A percentile compares a stretch with the other conserved stretches of the same genome.
phyloP scores from a whole-genome alignment of 1,140 invertebrate genomes.

The Zaprionus tsacasi region DNA sequence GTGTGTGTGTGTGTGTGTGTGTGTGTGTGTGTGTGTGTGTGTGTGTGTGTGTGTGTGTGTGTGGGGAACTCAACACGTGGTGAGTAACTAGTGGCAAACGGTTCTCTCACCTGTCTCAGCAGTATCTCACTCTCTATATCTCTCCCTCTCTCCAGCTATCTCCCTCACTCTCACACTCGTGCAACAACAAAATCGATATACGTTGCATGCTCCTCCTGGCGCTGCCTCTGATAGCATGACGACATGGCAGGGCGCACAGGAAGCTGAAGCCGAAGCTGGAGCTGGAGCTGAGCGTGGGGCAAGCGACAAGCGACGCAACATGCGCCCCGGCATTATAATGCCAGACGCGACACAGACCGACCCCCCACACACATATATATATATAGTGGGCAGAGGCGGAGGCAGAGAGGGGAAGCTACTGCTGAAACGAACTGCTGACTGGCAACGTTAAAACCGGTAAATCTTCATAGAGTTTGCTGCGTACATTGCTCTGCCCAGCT shows the following conservation, averaged over 20 bases:
- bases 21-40: neutral
- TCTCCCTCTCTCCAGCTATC: neutral
- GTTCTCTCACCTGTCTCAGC: constrained; percentile 36
- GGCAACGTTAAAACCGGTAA: constrained; percentile 81
- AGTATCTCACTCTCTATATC: neutral
- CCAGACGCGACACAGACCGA: constrained; percentile 75
- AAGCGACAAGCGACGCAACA: constrained; percentile 54
- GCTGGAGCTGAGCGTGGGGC: constrained; percentile 46
- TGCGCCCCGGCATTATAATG: constrained; percentile 69
- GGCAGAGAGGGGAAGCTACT: constrained; percentile 11
- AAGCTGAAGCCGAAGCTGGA: constrained; percentile 43
- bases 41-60: too few species aligned
- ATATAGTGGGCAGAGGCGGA: neutral
- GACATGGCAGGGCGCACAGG: constrained; percentile 74
- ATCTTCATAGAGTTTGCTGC: constrained; percentile 78
- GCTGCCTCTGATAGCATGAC: constrained; percentile 62
- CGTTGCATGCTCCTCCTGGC: constrained; percentile 45
- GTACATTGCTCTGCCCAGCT: constrained; percentile 60
- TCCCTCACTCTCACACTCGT: neutral
- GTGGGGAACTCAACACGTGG: constrained; percentile 56
- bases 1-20: neutral
- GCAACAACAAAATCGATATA: constrained; percentile 70
- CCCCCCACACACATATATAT: constrained; percentile 16
- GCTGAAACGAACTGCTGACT: constrained; percentile 71
- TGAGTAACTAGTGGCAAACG: constrained; percentile 29